Evolutionary conservation across 2,888 invertebrate species (phyloP).

Genomic region (Pandemis corylana): DNA sequence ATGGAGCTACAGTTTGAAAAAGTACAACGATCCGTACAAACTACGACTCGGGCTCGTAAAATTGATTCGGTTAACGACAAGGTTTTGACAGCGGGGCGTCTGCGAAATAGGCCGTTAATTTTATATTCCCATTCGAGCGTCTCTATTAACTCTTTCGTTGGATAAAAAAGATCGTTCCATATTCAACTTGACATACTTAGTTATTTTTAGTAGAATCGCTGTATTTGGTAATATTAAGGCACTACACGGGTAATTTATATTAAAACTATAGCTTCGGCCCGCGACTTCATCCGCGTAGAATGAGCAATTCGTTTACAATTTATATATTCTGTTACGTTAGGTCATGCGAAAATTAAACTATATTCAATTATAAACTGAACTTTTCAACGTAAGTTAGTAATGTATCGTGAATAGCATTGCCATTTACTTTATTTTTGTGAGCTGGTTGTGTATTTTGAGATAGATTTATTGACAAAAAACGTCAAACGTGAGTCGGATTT

Average conservation of each 20-base stretch:
- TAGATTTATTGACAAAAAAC: too few species aligned
- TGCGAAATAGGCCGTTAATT: conserved; percentile 13
- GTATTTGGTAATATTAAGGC: conserved; percentile 2
- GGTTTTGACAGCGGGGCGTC: conserved; percentile 16
- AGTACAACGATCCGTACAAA: conserved; percentile 10
- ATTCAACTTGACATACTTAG: not conserved
- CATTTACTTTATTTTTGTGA: too few species aligned
- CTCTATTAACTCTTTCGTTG: not conserved
- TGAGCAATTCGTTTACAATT: too few species aligned
- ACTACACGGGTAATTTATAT: conserved; percentile 1
- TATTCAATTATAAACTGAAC: too few species aligned
- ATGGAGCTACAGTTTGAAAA: conserved; percentile 14
- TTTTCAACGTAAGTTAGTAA: too few species aligned
- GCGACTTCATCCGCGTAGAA: too few species aligned
- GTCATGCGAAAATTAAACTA: too few species aligned
- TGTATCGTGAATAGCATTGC: too few species aligned
- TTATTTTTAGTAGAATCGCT: not conserved
- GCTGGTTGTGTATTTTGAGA: too few species aligned
- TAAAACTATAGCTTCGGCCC: not conserved
- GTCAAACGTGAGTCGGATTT: too few species aligned
- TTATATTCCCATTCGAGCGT: conserved; percentile 6
- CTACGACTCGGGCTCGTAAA: conserved; percentile 31
- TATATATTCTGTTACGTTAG: too few species aligned
- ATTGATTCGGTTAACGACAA: conserved; percentile 25
- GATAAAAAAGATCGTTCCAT: not conserved